Evolutionary conservation across 1,140 invertebrate species (phyloP), one percentile per base, ranked within the genome.

Genomic region (Drosophila virilis): DNA sequence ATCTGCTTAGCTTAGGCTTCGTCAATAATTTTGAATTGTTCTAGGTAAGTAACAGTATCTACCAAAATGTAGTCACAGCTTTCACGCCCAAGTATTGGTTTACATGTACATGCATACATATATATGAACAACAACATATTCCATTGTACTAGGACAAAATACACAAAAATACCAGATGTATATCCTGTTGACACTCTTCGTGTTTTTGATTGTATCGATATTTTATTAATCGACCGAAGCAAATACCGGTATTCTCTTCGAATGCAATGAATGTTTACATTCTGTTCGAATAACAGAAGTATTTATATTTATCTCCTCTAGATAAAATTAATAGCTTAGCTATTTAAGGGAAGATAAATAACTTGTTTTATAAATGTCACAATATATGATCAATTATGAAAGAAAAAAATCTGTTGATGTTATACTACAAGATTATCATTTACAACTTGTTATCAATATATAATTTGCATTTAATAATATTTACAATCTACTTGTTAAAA

Each of bases 131-230:
- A 5, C 5, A 48, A 48, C 46, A 48, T 55, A 12, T 12, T 40
- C 22, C 8, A 15, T 22, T 37, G 33, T 38, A 13, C 10, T 28
- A 22, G 28, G 10, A 28, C 9, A 40, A 38, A 40, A 22, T 55
- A 8, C 52, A 12, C 52, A 40, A 40, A 55, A 55, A 40, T 40
- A 55, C n/a, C 52, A 55, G 52, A 37, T 55, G 52, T 28, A 7
- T 40, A 4, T 40, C 10, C 10, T 46, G 42, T 17, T 59, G 28
- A 33, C 32, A 59, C 38, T 22, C 22, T 17, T 8, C 2, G 13
- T 15, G 28, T 33, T 33, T 45, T 45, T 1, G 35, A 35, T 12
- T 33, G 7, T 59, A 59, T 59, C 57, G 57, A 59, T 35, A 59
- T 6, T 6, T 15, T 8, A 59, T 45, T 12, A 45, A 8, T 50